Conservation (phyloP, 2,797 vertebrate genomes). For the Petrocephalus sullivani region DNA sequence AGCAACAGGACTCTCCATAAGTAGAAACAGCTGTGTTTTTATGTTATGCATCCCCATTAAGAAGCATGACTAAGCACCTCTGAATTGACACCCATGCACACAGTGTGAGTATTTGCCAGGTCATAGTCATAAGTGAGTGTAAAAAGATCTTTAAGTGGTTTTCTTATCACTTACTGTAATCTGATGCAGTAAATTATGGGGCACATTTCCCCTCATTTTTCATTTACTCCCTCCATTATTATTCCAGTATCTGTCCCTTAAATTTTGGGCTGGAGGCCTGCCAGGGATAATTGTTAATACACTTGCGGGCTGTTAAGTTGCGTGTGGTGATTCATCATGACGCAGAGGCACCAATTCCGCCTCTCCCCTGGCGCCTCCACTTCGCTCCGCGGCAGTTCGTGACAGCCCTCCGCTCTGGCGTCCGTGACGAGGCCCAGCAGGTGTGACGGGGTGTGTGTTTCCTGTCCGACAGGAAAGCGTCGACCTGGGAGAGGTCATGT, state of each 20-base stretch:
- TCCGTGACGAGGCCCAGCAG: background rate
- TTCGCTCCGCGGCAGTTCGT: background rate
- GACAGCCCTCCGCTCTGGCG: background rate
- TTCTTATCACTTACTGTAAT: slow-evolving; percentile 1
- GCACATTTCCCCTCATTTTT: background rate
- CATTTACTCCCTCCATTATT: background rate
- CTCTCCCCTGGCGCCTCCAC: background rate
- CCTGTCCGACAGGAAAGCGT: slow-evolving; percentile 79
- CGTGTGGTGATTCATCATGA: background rate
- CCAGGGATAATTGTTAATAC: background rate
- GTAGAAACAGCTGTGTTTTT: background rate
- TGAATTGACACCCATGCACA: background rate
- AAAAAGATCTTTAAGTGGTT: background rate
- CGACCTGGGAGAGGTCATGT: slow-evolving; percentile 98
- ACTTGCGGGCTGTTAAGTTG: background rate
- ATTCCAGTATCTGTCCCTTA: background rate
- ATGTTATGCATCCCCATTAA: background rate
- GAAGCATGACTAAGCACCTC: background rate
- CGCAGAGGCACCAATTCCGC: background rate
- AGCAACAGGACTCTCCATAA: background rate
- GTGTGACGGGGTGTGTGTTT: slow-evolving; percentile 17
- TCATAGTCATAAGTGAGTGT: background rate
- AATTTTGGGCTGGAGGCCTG: background rate
- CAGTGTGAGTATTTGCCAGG: background rate
- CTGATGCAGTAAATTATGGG: background rate